Base-by-base conservation (phyloP, 2,888 invertebrate species). In the Beris chalybata region DNA sequence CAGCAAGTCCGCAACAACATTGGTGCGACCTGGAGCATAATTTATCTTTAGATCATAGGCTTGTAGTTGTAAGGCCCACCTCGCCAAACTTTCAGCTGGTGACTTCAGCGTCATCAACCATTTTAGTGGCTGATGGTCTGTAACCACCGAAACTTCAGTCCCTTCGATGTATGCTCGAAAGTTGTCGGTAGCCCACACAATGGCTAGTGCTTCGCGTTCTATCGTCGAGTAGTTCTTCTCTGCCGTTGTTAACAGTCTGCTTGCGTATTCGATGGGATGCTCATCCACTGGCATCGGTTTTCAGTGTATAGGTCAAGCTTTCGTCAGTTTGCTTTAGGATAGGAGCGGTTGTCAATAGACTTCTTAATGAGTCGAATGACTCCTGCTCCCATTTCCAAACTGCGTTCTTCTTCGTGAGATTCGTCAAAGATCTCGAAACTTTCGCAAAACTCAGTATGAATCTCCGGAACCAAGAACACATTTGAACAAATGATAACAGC, bases 161-260 rank as follows among this genome's bases (percentile, higher is more conserved):
- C 77, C 76, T 59, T 79, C 78, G 0, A 83, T 70, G 67, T 79
- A 83, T 0, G 76, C 76, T 29, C 78, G 67, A 66, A 79, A 82
- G 67, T 80, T 79, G 5, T 72, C 54, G 0, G 79, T 69, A 4
- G 76, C 76, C 71, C 73, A 80, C 5, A 71, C 69, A 4, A 71
- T 70, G 75, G 11, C 70, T 6, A 77, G 67, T 0, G 74, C 75
- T 71, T 83, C 82, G 12, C 78, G 13, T 79, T 80, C 1, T 69
- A 64, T 70, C 82, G 22, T 22, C 22, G 22, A 22, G 22, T 22
- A 22, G 22, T 22, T 22, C 22, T 22, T 22, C 22, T 22, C 79
- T 5, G 76, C 73, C 6, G 58, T 4, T 0, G 64, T 71, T 15
- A 76, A 50, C 0, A 74, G 56, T n/a, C 74, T 67, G 54, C 73